Evolutionary conservation across 2,113 vertebrate genomes (phyloP), one percentile per base, ranked within the genome.

Genomic region (Elgaria multicarinata): DNA sequence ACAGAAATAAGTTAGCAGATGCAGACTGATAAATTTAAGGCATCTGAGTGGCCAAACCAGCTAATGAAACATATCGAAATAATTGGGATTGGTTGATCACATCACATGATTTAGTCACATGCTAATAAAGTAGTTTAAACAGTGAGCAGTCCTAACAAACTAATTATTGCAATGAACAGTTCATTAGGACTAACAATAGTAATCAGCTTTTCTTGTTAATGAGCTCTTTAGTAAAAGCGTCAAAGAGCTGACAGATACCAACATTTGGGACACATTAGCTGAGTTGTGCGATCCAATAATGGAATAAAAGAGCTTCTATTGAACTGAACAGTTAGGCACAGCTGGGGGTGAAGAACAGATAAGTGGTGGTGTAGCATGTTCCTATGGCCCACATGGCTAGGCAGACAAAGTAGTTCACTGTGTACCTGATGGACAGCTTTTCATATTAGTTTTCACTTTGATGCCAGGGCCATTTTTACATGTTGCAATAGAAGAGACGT

Each of bases 91-190:
- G 36, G 81, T 12, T 16, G 26, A 44, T 83, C n/a, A 66, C 33
- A 67, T 83, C 46, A 36, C 31, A 72, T 26, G 8, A 53, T 55
- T 36, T 24, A 36, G 22, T 50, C 67, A 71, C 14, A 31, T 50
- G 33, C 20, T 55, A 72, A 36, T 53, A 55, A 85, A 74, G 28
- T 28, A 20, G 3, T 55, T 55, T 74, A 28, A 74, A 58, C 46
- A 36, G n/a, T 36, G 22, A 74, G 31, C 33, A 58, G 44, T 58
- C n/a, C 46, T 74, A 85, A 53, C 66, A 72, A 74, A 39, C 66
- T 85, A 85, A 85, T 85, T 55, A 74, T 28, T 74, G 46, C 64
- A 53, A 33, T 58, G 46, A 74, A 85, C 84, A 74, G 69, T 85
- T 85, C 69, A 74, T 85, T 85, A 53, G 22, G 50, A 74, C 31